phyloP scores from a whole-genome alignment of 2,888 invertebrate genomes.

The Pheosia gnoma region DNA sequence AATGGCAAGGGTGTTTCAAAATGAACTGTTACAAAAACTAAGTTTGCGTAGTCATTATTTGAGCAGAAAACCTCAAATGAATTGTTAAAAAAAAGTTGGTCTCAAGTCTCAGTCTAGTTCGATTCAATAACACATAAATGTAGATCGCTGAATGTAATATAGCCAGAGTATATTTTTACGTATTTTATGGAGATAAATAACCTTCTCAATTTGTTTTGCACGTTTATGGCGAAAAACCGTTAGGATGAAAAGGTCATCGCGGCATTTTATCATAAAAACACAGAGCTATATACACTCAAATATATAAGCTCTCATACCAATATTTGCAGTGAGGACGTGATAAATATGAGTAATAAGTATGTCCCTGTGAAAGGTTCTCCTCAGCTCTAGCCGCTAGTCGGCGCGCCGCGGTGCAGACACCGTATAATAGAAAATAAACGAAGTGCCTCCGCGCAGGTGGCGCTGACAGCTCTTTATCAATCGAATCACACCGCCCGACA shows the following conservation, averaged over 20 bases:
- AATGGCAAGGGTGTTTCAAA: too few species aligned
- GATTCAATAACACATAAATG: too few species aligned
- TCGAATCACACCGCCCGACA: not conserved
- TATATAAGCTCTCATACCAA: not conserved
- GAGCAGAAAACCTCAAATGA: too few species aligned
- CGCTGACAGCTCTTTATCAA: constrained; percentile 1
- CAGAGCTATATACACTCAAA: too few species aligned
- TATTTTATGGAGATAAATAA: not conserved
- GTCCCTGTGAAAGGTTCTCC: not conserved
- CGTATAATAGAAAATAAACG: not conserved
- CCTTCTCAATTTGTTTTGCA: not conserved
- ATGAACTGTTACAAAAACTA: too few species aligned
- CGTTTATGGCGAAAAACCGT: not conserved
- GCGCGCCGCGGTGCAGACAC: not conserved
- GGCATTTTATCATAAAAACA: not conserved
- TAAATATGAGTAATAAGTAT: not conserved
- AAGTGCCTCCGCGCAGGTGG: not conserved
- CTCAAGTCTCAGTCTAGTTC: too few species aligned
- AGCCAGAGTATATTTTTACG: too few species aligned
- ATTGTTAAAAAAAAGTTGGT: too few species aligned
- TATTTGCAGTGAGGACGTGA: not conserved
- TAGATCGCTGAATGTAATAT: too few species aligned
- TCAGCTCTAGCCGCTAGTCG: not conserved
- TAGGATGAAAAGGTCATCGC: not conserved
- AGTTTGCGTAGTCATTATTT: too few species aligned